Evolutionary conservation across 2,797 vertebrate genomes (phyloP).

Genomic region (Sorex maritimensis): DNA sequence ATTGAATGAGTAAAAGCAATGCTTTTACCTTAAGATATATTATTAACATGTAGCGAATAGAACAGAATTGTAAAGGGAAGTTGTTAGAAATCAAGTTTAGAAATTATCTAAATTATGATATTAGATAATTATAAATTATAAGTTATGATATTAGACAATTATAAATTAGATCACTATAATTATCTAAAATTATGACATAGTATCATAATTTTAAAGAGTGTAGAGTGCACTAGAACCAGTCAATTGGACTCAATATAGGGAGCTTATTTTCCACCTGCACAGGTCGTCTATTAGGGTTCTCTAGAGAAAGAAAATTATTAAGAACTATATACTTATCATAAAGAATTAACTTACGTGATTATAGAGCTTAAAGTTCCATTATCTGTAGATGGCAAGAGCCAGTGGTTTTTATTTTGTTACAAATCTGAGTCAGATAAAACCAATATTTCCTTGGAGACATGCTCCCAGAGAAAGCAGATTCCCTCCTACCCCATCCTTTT

Average conservation of each 20-base stretch:
- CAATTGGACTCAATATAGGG: background rate
- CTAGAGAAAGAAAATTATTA: background rate
- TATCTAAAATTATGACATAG: too few species aligned
- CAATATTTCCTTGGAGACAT: background rate
- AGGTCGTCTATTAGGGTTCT: background rate
- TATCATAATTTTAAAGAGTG: background rate
- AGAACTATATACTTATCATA: background rate
- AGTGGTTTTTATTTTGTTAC: too few species aligned
- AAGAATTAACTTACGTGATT: background rate
- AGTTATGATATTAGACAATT: too few species aligned
- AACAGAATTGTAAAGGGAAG: background rate
- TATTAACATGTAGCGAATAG: too few species aligned
- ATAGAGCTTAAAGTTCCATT: background rate
- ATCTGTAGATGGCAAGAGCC: background rate
- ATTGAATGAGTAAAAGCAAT: too few species aligned
- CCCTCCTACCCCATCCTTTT: background rate
- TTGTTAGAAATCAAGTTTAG: constrained; percentile 23
- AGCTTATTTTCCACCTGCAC: background rate
- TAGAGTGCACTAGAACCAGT: background rate
- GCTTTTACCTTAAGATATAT: too few species aligned
- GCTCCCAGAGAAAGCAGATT: background rate
- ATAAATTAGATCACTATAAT: too few species aligned
- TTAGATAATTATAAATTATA: too few species aligned
- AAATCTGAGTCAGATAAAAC: constrained; percentile 4
- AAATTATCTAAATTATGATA: background rate